These are phyloP conservation scores for Porites evermanni DNA, from an alignment of 92 coral and sea anemone species.

Conservation along the genomic window DNA sequence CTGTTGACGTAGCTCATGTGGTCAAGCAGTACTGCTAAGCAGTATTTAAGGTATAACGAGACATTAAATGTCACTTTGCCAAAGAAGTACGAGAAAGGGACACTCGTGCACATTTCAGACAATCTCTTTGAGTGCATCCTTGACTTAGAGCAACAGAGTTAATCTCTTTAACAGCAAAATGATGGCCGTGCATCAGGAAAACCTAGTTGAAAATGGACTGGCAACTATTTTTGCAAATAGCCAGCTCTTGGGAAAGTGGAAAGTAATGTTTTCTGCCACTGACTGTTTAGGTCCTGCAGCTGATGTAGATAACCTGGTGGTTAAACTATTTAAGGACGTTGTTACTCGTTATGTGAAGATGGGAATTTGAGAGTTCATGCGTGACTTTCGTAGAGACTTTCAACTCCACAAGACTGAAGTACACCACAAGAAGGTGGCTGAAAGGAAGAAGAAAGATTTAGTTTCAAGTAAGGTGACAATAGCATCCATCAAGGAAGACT, in stretches of 20 bases:
- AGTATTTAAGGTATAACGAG: background rate
- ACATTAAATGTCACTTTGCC: background rate
- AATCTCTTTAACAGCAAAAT: constrained; percentile 31
- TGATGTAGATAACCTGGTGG: background rate
- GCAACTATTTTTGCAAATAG: background rate
- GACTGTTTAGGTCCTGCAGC: background rate
- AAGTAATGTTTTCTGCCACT: background rate
- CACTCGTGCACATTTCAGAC: background rate
- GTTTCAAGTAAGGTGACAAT: constrained; percentile 14
- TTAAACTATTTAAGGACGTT: constrained; percentile 37
- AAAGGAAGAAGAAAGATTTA: constrained; percentile 26
- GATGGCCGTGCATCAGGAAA: constrained; percentile 6
- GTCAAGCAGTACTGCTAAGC: background rate
- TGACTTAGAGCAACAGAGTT: constrained; percentile 19
- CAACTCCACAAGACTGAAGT: constrained; percentile 60
- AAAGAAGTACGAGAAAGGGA: background rate
- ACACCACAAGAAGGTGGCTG: constrained; percentile 57
- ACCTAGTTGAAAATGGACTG: background rate
- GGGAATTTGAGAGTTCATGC: constrained; percentile 60
- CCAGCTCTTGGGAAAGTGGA: constrained; percentile 9
- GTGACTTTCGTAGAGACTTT: constrained; percentile 46
- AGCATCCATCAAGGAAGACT: constrained; percentile 20
- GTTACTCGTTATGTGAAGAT: constrained; percentile 46
- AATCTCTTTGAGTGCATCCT: background rate
- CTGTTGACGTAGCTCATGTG: background rate